Percentiles rank a stretch among this genome's conserved stretches.
These are phyloP conservation scores for Tenualosa ilisha DNA, from an alignment of 2,797 vertebrate genomes.

Conservation along the genomic window DNA sequence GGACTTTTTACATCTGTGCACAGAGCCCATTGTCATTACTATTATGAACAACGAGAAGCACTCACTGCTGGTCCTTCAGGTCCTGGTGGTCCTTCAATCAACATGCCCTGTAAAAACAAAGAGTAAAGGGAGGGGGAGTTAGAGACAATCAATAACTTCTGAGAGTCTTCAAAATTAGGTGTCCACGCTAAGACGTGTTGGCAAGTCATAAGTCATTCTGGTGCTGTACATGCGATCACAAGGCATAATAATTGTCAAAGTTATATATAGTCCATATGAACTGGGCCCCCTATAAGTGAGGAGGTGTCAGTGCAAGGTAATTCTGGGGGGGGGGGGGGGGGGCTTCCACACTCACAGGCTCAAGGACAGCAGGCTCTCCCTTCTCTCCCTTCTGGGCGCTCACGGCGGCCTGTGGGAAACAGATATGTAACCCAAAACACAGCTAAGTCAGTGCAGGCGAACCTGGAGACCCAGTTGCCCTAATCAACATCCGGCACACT, in stretches of 20 bases:
- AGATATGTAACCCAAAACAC: conserved; percentile 83
- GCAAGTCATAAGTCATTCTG: neutral
- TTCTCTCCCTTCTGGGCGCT: conserved; percentile 88
- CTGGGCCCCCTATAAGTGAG: neutral
- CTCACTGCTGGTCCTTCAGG: conserved; percentile 89
- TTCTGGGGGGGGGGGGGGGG: too few relatives aligned
- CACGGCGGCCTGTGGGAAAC: conserved; percentile 82
- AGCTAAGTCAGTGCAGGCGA: conserved; percentile 66
- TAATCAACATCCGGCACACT: neutral
- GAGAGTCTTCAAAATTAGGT: neutral
- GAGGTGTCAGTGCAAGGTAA: neutral
- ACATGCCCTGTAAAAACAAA: conserved; percentile 79
- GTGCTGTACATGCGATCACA: neutral
- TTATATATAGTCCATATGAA: neutral
- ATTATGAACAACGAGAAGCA: conserved; percentile 36
- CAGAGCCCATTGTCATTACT: too few relatives aligned
- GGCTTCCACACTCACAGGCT: conserved; percentile 78
- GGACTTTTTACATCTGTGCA: too few relatives aligned
- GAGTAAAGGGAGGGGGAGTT: neutral
- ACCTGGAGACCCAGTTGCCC: conserved; percentile 20
- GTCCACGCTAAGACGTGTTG: neutral
- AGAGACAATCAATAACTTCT: neutral
- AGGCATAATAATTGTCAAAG: neutral
- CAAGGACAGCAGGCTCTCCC: conserved; percentile 87
- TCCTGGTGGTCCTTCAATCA: conserved; percentile 89